Percentiles rank a stretch among this genome's conserved stretches.
Evolutionary conservation across 2,113 vertebrate genomes (phyloP).

Genomic region (cattle (Bos taurus)): ARS-UCD2.0 NC_037333.1:29556001-29556500

Average conservation of each 20-base stretch:
- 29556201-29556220: too few species aligned
- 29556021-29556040: too few species aligned
- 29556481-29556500: constrained; percentile 65
- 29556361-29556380: constrained; percentile 65
- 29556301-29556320: constrained; percentile 80
- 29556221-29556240: too few species aligned
- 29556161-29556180: too few species aligned
- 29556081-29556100: accelerated
- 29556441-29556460: constrained; percentile 76
- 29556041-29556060: too few species aligned
- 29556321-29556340: constrained; percentile 73
- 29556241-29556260: background rate
- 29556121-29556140: too few species aligned
- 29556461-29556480: constrained; percentile 60
- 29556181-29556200: too few species aligned
- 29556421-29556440: constrained; percentile 68
- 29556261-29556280: constrained; percentile 54
- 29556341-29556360: constrained; percentile 78
- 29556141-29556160: too few species aligned
- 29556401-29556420: constrained; percentile 72
- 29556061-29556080: accelerated
- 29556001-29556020: too few species aligned
- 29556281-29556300: constrained; percentile 74
- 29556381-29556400: constrained; percentile 75
- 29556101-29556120: too few species aligned